Evolutionary conservation across 2,113 vertebrate genomes (phyloP).

Genomic region (Gymnocephalus cernua): DNA sequence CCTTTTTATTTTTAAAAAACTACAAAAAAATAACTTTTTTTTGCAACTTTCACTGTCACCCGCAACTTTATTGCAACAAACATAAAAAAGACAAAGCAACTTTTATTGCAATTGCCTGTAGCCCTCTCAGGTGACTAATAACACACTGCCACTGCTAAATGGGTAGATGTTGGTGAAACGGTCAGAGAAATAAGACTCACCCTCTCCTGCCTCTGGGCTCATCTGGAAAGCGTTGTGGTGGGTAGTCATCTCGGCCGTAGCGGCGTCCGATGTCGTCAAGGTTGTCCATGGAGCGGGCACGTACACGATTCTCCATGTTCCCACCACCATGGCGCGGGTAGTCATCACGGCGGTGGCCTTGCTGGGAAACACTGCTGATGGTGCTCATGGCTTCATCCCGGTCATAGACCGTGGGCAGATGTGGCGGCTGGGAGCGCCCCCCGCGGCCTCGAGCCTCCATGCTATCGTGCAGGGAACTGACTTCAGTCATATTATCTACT

Average conservation of each 20-base stretch:
- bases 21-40: no score
- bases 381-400: constrained; percentile 85
- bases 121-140: not conserved
- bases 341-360: constrained; percentile 67
- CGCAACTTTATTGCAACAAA: no score
- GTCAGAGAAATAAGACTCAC: constrained; percentile 58
- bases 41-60: no score
- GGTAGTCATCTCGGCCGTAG: constrained; percentile 65
- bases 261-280: constrained; percentile 85
- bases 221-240: constrained; percentile 62
- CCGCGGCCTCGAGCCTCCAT: constrained; percentile 77
- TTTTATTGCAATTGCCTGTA: no score
- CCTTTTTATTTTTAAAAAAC: no score
- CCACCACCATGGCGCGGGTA: constrained; percentile 58
- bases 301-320: constrained; percentile 57
- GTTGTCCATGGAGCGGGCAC: constrained; percentile 89
- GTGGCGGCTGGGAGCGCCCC: constrained; percentile 81
- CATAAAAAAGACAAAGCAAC: no score
- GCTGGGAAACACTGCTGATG: constrained; percentile 87
- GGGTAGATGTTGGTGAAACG: no score
- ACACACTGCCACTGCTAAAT: not conserved
- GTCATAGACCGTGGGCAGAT: constrained; percentile 82
- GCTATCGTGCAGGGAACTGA: constrained; percentile 89
- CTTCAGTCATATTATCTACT: constrained; percentile 89
- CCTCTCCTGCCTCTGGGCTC: constrained; percentile 80